Base-by-base conservation (phyloP, 2,888 invertebrate genomes). In the Lymantria monacha region DNA sequence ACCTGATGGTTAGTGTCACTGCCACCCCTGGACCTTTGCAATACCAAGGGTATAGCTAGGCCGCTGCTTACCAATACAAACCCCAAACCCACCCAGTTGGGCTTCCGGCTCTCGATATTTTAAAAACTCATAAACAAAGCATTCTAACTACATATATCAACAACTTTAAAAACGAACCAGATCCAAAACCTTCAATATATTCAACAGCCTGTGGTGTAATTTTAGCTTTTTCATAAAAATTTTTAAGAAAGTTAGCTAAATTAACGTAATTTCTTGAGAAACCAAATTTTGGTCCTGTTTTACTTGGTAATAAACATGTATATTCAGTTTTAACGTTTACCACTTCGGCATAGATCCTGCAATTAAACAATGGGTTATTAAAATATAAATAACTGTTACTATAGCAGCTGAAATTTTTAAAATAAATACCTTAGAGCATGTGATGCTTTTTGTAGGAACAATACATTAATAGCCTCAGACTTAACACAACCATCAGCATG, bases 131-230 rank as follows among this genome's bases (percentile, higher is more conserved):
- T n/a, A n/a, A n/a, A n/a, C n/a, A n/a, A n/a, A n/a, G n/a, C n/a
- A n/a, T n/a, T n/a, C n/a, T n/a, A n/a, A n/a, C n/a, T n/a, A n/a
- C n/a, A n/a, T n/a, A n/a, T n/a, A n/a, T n/a, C n/a, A n/a, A n/a
- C n/a, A n/a, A n/a, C n/a, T n/a, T n/a, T n/a, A n/a, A 13, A 13
- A 36, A 53, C 41, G 57, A 69, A 87, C 96, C 96, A 56, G 95
- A 95, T 54, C 96, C 95, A 69, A 96, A 96, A 36, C 97, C 96
- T 85, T 98, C 98, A 2, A 98, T 92, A 74, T 95, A 98, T 57
- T 94, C 93, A 9, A 98, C 92, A 0, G 88, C 83, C 8, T 84
- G n/a, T n/a, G n/a, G n/a, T n/a, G n/a, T n/a, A n/a, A n/a, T n/a
- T n/a, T n/a, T n/a, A n/a, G n/a, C n/a, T 71, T 94, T 93, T 7